phyloP scores from a whole-genome alignment of 2,113 vertebrate genomes.

The Megalops atlanticus region DNA sequence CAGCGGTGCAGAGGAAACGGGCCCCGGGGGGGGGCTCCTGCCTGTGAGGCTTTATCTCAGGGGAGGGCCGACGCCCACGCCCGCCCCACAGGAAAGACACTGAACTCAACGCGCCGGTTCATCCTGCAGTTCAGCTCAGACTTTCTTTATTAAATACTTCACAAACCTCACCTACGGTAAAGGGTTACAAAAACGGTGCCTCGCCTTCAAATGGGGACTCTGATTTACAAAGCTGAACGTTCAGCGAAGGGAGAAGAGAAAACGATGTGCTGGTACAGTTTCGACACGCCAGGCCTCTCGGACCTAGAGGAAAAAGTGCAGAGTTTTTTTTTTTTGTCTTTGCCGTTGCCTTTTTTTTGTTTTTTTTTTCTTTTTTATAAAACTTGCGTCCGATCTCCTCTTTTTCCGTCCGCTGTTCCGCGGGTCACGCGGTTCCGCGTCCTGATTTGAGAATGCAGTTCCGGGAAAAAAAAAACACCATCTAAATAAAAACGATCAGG shows the following conservation, averaged over 20 bases:
- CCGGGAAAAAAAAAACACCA: background rate
- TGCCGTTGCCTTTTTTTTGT: too few relatives aligned
- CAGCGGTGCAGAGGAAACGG: background rate
- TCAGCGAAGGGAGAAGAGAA: constrained; percentile 50
- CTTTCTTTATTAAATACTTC: constrained; percentile 74
- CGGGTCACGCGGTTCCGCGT: constrained; percentile 29
- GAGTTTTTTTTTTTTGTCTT: constrained; percentile 24
- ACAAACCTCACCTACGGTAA: constrained; percentile 67
- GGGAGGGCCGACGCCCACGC: background rate
- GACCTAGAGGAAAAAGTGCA: constrained; percentile 21
- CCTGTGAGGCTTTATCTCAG: background rate
- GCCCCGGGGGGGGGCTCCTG: background rate
- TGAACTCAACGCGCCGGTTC: background rate
- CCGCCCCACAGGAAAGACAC: background rate
- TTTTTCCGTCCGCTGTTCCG: constrained; percentile 32
- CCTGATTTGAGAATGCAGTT: constrained; percentile 23
- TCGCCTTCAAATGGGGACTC: constrained; percentile 52
- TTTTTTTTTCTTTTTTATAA: constrained; percentile 9
- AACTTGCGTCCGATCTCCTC: constrained; percentile 9
- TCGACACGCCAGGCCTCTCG: background rate
- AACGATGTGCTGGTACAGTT: constrained; percentile 34
- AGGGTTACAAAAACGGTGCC: constrained; percentile 70
- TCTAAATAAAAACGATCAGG: constrained; percentile 51
- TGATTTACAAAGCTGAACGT: constrained; percentile 50
- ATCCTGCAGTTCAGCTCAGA: constrained; percentile 52